phyloP scores from a whole-genome alignment of 2,888 invertebrate species.

The Campoplex nolae region DNA sequence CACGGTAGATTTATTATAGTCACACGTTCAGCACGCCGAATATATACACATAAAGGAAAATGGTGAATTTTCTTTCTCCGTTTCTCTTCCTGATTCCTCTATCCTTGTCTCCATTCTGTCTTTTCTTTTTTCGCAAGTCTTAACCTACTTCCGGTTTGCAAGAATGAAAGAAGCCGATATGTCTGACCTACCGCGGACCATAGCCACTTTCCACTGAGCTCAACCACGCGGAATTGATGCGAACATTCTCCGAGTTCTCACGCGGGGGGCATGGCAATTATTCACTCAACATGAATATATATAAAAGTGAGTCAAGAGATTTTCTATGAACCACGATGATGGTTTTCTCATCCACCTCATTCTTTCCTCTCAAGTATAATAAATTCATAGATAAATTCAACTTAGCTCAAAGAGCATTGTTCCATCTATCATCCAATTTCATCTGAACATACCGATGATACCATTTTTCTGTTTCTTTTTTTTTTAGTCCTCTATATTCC shows the following conservation, averaged over 20 bases:
- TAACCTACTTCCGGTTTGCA: conserved; percentile 66
- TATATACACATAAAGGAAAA: conserved; percentile 28
- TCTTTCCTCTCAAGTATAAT: conserved; percentile 4
- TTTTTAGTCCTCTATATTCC: not conserved
- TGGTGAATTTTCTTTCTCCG: conserved; percentile 32
- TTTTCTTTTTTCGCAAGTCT: conserved; percentile 42
- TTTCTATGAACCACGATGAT: conserved; percentile 31
- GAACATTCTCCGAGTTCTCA: conserved; percentile 51
- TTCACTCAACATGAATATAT: conserved; percentile 30
- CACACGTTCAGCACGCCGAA: conserved; percentile 50
- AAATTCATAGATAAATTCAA: not conserved
- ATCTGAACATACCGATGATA: not conserved
- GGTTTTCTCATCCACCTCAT: conserved; percentile 9
- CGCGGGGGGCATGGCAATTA: conserved; percentile 49
- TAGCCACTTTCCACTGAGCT: conserved; percentile 49
- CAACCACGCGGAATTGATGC: conserved; percentile 54
- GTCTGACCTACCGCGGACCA: conserved; percentile 59
- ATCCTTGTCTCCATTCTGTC: conserved; percentile 7
- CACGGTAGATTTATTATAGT: conserved; percentile 78
- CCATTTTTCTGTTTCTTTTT: not conserved
- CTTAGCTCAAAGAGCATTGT: not conserved
- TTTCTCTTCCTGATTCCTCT: conserved; percentile 12
- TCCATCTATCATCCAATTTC: not conserved
- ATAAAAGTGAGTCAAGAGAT: conserved; percentile 26
- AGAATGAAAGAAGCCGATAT: conserved; percentile 28